Base-by-base conservation (phyloP, 2,113 vertebrate species). In the Cheirogaleus medius region DNA sequence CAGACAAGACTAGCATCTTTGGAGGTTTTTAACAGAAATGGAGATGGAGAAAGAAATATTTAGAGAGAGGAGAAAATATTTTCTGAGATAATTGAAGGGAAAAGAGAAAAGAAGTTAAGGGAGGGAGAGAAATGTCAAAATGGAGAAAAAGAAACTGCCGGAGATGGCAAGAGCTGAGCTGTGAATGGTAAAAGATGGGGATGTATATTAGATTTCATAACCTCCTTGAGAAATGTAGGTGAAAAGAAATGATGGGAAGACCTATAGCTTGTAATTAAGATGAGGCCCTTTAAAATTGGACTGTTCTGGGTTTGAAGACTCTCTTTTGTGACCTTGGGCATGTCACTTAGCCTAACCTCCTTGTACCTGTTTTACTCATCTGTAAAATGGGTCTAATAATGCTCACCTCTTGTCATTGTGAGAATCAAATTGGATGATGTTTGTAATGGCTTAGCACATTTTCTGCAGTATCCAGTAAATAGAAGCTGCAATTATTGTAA, bases 21-120 rank as follows among this genome's bases (percentile, higher is more conserved):
- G 78, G 94, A 92, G 37, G 34, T 94, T 96, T 73, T 56, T 71
- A 71, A 80, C 56, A 76, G 88, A 68, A 86, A 25, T 87, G n/a
- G 64, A 85, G 88, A 68, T 0, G 21, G 64, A 17, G 39, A 90
- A 87, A 91, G 80, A 90, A 82, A 78, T 82, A 58, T 56, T 83
- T 93, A 37, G 71, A 82, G 58, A 92, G 34, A 92, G 66, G 52
- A 71, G 68, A 88, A 77, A 54, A 52, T 81, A 71, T 95, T 80
- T 96, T 17, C 74, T 42, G 63, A 68, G 66, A 52, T 91, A 44
- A 54, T 8, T 39, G 60, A 96, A 94, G 81, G 77, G 71, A n/a
- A 71, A 49, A 56, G 52, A 69, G 37, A 47, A 27, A 23, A 83
- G 71, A 63, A 74, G 58, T 92, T 92, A 18, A 87, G 64, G 54